Evolutionary conservation across 2,113 vertebrate species (phyloP), one percentile per base, ranked within the genome.

Genomic region (Corydoras sp.): DNA sequence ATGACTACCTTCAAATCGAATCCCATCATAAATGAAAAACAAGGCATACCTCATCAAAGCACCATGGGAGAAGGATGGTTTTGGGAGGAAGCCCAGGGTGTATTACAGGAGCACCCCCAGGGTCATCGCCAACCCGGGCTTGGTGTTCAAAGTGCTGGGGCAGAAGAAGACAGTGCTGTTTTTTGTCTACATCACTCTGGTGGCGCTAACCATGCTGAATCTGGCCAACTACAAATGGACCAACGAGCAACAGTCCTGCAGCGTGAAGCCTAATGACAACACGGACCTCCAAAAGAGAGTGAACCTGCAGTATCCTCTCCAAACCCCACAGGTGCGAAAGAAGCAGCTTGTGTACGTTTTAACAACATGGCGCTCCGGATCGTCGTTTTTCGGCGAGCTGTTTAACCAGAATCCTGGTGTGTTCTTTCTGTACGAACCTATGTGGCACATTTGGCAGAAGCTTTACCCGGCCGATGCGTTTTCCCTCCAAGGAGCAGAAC

Each of bases 391-490:
- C 9, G 96, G 96, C 10, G 97, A 99, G 85, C 93, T 99, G 60
- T 99, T 99, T 84, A 99, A 99, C 89, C 96, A 98, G 88, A 95
- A 99, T 78, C 93, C 95, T 0, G 92, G 94, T 65, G 96, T 96
- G 13, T 99, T 98, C 87, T 99, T 98, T 78, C 89, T 99, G 60
- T 98, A 97, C 3, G 97, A 99, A 87, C 97, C 97, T 0, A 93
- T 98, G 89, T 98, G 97, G 96, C 97, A 99, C 80, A 95, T 99
- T 83, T 99, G 97, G 96, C 94, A 98, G 83, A 98, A 98, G 76
- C 88, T 99, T 74, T 98, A 99, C 86, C 96, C 96, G 0, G 94
- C 94, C 1, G 97, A 98, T 0, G 97, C 97, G 0, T 92, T 96
- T 14, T 95, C 95, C 49, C 87, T 99, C 75, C 97, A 98, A 65